These are phyloP conservation scores for Campopleginae sp. DNA, from an alignment of 2,888 invertebrate species.

Conservation along the genomic window DNA sequence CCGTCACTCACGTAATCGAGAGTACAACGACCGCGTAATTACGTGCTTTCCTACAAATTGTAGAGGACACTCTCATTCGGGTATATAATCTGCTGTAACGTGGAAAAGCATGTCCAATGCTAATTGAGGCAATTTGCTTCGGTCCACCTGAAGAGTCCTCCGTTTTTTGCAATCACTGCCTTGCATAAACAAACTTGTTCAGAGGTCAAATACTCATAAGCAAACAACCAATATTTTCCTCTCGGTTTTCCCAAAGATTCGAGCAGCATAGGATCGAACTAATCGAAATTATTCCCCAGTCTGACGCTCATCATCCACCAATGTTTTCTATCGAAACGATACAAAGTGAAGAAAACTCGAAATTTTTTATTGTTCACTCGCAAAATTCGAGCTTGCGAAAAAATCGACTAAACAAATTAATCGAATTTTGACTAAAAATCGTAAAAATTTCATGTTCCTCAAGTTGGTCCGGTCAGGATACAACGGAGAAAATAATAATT, in stretches of 20 bases:
- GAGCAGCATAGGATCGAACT: neutral
- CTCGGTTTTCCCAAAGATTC: neutral
- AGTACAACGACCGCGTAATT: slow-evolving; percentile 45
- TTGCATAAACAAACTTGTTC: neutral
- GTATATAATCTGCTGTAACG: neutral
- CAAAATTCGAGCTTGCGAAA: too few relatives aligned
- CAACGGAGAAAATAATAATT: too few relatives aligned
- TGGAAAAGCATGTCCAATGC: slow-evolving; percentile 1
- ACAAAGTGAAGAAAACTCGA: too few relatives aligned
- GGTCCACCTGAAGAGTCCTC: neutral
- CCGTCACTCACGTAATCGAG: slow-evolving; percentile 52
- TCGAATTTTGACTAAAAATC: too few relatives aligned
- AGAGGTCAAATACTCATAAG: neutral
- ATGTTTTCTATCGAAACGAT: too few relatives aligned
- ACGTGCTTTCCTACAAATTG: slow-evolving; percentile 9
- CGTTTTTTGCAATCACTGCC: neutral
- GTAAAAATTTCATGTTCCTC: too few relatives aligned
- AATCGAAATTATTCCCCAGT: too few relatives aligned
- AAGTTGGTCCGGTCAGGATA: too few relatives aligned
- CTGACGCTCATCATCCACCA: too few relatives aligned
- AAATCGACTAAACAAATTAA: too few relatives aligned
- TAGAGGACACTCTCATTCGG: neutral
- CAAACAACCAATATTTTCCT: neutral
- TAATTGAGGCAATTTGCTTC: neutral
- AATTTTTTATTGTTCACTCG: too few relatives aligned